Evolutionary conservation across 2,113 vertebrate genomes (phyloP).

Genomic region (Erythrocercus mccallii): DNA sequence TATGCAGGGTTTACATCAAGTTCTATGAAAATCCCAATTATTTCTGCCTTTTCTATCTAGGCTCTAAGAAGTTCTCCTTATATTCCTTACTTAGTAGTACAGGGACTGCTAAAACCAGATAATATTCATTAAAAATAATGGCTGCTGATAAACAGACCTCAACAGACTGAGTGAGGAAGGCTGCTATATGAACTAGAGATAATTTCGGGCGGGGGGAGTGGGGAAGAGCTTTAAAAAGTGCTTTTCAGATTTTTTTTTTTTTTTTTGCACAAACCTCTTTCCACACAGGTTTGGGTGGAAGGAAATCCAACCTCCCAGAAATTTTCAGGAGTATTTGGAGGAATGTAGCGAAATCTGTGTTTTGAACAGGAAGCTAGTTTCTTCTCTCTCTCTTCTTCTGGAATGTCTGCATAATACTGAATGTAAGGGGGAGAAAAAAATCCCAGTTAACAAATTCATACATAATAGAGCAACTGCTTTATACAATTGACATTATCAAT

Average conservation of each 20-base stretch:
- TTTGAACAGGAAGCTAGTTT: constrained; percentile 90
- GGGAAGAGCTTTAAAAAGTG: not conserved
- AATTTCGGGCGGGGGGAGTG: not conserved
- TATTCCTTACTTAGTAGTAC: not conserved
- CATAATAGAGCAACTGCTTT: not conserved
- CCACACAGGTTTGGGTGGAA: constrained; percentile 91
- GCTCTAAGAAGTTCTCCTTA: not conserved
- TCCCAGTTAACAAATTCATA: not conserved
- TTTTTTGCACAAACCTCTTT: constrained; percentile 82
- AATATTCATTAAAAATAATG: not conserved
- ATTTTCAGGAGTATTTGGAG: constrained; percentile 91
- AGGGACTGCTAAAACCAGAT: not conserved
- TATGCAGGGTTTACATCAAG: not conserved
- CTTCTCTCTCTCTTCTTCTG: constrained; percentile 86
- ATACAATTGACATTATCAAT: not conserved
- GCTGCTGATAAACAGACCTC: not conserved
- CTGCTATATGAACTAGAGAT: not conserved
- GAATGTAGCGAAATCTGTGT: constrained; percentile 88
- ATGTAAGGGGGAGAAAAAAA: not conserved
- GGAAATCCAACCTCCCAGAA: constrained; percentile 99
- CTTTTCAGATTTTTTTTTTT: not conserved
- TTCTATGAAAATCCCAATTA: not conserved
- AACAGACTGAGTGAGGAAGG: not conserved
- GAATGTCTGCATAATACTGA: constrained; percentile 92
- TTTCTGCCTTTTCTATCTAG: not conserved